Percentiles rank a stretch among this genome's conserved stretches.
Evolutionary conservation across 2,797 vertebrate species (phyloP).

Genomic region (Hypotaenidia okinawae): DNA sequence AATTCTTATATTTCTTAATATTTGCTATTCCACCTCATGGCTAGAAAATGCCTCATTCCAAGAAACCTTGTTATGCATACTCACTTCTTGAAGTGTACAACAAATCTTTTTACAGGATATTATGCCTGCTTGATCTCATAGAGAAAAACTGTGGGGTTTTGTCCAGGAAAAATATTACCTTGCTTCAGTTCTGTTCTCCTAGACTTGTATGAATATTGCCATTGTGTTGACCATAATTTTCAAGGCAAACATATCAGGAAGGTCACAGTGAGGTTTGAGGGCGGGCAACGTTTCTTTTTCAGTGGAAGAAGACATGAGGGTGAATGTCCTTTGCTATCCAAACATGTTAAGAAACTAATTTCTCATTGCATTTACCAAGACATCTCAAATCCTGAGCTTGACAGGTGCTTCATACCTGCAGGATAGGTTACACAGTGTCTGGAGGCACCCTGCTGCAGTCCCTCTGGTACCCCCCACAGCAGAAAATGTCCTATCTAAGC

Average conservation of each 20-base stretch:
- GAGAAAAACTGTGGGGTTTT: neutral
- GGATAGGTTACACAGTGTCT: neutral
- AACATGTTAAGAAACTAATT: neutral
- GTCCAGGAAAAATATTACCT: neutral
- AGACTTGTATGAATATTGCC: fast-evolving
- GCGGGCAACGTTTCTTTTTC: fast-evolving
- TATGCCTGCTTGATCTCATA: neutral
- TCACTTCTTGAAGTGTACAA: neutral
- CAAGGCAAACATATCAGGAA: neutral
- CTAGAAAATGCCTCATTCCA: neutral
- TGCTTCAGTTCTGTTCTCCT: neutral
- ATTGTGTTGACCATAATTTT: neutral
- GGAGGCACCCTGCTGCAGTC: fast-evolving
- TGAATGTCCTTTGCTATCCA: neutral
- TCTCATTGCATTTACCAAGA: neutral
- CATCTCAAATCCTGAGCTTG: neutral
- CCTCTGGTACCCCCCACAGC: fast-evolving
- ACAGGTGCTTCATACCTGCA: fast-evolving
- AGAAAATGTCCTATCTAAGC: neutral
- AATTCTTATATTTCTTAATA: neutral
- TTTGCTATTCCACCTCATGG: neutral
- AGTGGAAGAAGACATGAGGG: neutral
- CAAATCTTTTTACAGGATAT: neutral
- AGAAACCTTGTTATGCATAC: neutral
- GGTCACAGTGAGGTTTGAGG: neutral